Evolutionary conservation across 2,888 invertebrate species (phyloP).

Genomic region (Acanthosepion esculentum): DNA sequence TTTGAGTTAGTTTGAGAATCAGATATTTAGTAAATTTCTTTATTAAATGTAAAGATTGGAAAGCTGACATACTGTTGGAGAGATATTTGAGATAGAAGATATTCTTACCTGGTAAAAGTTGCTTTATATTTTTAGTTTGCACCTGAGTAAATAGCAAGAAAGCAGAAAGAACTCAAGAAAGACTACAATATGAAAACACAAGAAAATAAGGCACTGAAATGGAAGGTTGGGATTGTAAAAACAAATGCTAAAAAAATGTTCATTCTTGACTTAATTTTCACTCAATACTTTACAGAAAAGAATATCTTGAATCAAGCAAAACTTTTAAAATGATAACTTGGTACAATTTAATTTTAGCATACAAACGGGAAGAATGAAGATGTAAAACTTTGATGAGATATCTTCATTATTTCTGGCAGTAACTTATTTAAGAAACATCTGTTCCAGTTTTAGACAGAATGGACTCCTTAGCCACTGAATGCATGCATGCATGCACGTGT

Average conservation of each 20-base stretch:
- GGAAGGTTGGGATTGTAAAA: neutral
- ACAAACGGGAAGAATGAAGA: neutral
- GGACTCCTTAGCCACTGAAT: neutral
- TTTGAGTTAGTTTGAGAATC: neutral
- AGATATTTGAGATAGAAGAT: neutral
- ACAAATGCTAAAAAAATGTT: neutral
- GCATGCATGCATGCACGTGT: neutral
- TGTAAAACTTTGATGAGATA: neutral
- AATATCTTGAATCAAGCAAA: neutral
- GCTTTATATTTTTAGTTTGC: neutral
- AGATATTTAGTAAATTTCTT: neutral
- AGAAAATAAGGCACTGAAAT: neutral
- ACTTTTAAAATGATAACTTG: neutral
- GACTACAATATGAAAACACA: conserved; percentile 39
- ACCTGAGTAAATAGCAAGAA: conserved; percentile 16
- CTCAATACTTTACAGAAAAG: neutral
- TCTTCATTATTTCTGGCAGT: neutral
- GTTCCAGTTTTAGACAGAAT: neutral
- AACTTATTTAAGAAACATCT: neutral
- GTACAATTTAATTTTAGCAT: neutral
- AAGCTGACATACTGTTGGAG: neutral
- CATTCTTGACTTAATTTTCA: neutral
- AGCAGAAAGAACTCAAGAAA: conserved; percentile 4
- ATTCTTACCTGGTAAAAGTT: neutral
- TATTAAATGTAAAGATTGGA: neutral